Evolutionary conservation across 2,888 invertebrate species (phyloP).

Genomic region (Dolichomitus sp.): DNA sequence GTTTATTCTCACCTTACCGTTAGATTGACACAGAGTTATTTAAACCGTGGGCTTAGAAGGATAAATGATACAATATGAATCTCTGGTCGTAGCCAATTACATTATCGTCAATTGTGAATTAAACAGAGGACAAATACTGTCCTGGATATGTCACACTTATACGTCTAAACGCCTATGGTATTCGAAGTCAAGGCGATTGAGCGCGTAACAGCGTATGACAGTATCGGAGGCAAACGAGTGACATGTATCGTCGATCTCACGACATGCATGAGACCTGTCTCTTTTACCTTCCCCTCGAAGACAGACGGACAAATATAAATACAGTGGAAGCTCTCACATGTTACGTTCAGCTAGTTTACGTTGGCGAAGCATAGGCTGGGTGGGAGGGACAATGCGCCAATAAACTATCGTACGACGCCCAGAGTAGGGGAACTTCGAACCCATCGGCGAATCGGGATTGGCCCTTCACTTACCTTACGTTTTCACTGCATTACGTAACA

Average conservation of each 20-base stretch:
- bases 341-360: too few species aligned
- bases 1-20: slow-evolving; percentile 38
- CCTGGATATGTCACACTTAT: slow-evolving; percentile 10
- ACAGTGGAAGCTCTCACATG: too few species aligned
- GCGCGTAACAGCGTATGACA: slow-evolving; percentile 43
- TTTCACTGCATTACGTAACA: too few species aligned
- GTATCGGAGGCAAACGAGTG: slow-evolving; percentile 40
- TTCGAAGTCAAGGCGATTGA: slow-evolving; percentile 52
- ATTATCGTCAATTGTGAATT: slow-evolving; percentile 22
- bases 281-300: slow-evolving; percentile 9
- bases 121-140: slow-evolving; percentile 7
- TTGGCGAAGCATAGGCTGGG: too few species aligned
- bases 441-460: too few species aligned
- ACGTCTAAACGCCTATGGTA: slow-evolving; percentile 1
- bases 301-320: slow-evolving; percentile 31
- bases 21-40: slow-evolving; percentile 31
- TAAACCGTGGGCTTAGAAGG: slow-evolving; percentile 3
- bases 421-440: too few species aligned
- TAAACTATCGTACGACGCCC: too few species aligned
- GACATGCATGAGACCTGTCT: background rate
- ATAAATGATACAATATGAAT: slow-evolving; percentile 19
- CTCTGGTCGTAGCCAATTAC: background rate
- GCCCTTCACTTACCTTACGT: too few species aligned
- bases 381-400: too few species aligned
- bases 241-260: slow-evolving; percentile 49